A percentile compares a stretch with the other conserved stretches of the same genome.
phyloP scores from a whole-genome alignment of 2,888 invertebrate species.

The Dryobota labecula region DNA sequence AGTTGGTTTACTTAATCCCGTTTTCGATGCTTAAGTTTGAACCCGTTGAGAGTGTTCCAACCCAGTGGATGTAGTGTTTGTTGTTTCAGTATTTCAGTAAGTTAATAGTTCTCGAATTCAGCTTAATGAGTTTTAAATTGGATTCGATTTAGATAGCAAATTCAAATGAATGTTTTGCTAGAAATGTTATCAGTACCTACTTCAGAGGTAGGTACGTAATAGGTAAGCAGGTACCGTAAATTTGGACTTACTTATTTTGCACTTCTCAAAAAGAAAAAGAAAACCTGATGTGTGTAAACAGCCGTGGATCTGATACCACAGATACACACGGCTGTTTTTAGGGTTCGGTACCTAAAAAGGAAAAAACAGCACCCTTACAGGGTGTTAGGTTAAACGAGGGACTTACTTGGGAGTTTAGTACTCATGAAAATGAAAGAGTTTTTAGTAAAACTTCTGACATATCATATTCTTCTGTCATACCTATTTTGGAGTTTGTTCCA shows the following conservation, averaged over 20 bases:
- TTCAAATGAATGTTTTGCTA: constrained; percentile 2
- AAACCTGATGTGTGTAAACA: too few relatives aligned
- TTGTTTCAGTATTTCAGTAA: constrained; percentile 8
- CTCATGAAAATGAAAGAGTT: too few relatives aligned
- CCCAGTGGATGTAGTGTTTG: not conserved
- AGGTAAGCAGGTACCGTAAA: not conserved
- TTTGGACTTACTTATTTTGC: not conserved
- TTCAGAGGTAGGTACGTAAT: too few relatives aligned
- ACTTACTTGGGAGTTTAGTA: too few relatives aligned
- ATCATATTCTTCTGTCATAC: too few relatives aligned
- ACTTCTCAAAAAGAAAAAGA: not conserved
- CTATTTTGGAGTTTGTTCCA: too few relatives aligned
- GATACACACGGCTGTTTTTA: not conserved
- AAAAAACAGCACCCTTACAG: too few relatives aligned
- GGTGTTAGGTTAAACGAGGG: too few relatives aligned
- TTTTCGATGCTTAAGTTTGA: constrained; percentile 22
- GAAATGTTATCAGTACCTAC: not conserved
- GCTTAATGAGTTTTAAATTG: constrained; percentile 30
- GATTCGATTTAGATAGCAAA: constrained; percentile 11
- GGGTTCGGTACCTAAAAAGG: too few relatives aligned
- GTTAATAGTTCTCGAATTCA: constrained; percentile 16
- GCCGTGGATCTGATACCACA: not conserved
- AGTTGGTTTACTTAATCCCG: constrained; percentile 26
- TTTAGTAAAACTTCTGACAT: too few relatives aligned
- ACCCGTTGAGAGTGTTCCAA: constrained; percentile 1